These are phyloP conservation scores for Spermophilus dauricus DNA, from an alignment of 2,113 vertebrate genomes.

Conservation along the genomic window DNA sequence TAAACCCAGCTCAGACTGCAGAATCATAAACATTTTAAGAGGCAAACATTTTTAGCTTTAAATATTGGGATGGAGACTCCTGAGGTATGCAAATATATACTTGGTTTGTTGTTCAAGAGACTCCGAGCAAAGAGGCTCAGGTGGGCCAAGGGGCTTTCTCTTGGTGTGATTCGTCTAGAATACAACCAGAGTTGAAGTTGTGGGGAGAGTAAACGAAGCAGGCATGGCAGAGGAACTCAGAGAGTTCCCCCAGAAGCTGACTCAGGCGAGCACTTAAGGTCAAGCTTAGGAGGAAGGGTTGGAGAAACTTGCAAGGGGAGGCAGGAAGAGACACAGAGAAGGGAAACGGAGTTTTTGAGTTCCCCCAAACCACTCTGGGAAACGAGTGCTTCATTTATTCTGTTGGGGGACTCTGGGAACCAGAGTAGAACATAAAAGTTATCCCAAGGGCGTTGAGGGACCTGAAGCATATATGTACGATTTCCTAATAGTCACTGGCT, in stretches of 20 bases:
- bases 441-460: neutral
- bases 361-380: neutral
- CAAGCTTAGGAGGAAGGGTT: neutral
- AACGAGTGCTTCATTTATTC: neutral
- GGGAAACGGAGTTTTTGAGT: neutral
- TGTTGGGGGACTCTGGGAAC: neutral
- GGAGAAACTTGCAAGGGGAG: neutral
- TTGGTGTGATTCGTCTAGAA: neutral
- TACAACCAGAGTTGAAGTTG: neutral
- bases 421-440: fast-evolving
- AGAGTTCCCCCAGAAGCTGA: neutral
- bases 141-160: neutral
- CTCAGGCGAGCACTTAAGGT: neutral
- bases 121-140: neutral
- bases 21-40: neutral
- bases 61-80: neutral
- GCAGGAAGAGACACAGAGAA: neutral
- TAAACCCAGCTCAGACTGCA: neutral
- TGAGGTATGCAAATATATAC: neutral
- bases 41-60: neutral
- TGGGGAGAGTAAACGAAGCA: neutral
- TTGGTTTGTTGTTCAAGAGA: neutral
- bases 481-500: neutral
- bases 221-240: neutral
- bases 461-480: neutral